Percentiles rank a stretch among this genome's conserved stretches.
phyloP scores from a whole-genome alignment of 2,888 invertebrate species.

The Caenorhabditis imperialis region DNA sequence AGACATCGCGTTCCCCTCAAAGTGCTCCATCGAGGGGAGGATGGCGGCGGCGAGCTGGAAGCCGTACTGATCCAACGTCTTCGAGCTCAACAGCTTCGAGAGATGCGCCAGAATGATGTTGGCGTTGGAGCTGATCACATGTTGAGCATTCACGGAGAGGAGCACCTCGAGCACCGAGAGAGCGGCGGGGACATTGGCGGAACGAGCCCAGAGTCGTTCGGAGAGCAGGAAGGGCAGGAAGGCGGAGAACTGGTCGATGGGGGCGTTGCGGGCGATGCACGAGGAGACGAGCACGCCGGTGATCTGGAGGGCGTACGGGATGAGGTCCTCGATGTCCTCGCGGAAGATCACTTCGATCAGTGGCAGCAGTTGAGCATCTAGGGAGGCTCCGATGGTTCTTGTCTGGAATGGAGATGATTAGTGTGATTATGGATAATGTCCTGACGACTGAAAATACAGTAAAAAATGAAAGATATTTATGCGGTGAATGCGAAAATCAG shows the following conservation, averaged over 20 bases:
- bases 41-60: slow-evolving; percentile 91
- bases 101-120: slow-evolving; percentile 81
- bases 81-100: slow-evolving; percentile 89
- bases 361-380: slow-evolving; percentile 91
- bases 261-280: slow-evolving; percentile 65
- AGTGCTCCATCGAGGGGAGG: slow-evolving; percentile 80
- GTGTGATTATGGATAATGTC: too few species aligned
- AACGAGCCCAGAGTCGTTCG: slow-evolving; percentile 91
- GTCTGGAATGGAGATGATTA: slow-evolving; percentile 66
- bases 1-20: slow-evolving; percentile 42
- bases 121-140: slow-evolving; percentile 83
- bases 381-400: slow-evolving; percentile 63
- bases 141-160: slow-evolving; percentile 77
- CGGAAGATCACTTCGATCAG: slow-evolving; percentile 94
- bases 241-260: slow-evolving; percentile 88
- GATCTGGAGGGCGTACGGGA: slow-evolving; percentile 98
- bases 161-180: slow-evolving; percentile 90
- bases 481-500: too few species aligned
- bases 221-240: slow-evolving; percentile 91
- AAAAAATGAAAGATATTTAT: too few species aligned
- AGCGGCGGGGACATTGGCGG: slow-evolving; percentile 93
- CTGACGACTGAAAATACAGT: too few species aligned
- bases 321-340: slow-evolving; percentile 91
- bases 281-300: slow-evolving; percentile 65
- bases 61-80: slow-evolving; percentile 94